phyloP scores from a whole-genome alignment of 2,797 vertebrate species.

The Okamejei kenojei region DNA sequence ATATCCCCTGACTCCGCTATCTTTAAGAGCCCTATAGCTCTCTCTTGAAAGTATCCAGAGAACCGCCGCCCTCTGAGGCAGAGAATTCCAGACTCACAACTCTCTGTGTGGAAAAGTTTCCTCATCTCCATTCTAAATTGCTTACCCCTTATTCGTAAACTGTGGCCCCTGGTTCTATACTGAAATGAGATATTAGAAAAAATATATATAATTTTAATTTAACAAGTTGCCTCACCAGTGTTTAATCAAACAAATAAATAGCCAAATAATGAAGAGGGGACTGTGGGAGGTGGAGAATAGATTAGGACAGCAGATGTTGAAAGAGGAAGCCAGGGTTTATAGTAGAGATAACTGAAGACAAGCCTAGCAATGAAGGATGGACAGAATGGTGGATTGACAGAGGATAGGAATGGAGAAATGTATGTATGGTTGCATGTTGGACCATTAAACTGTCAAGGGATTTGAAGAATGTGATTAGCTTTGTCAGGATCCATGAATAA shows the following conservation, averaged over 20 bases:
- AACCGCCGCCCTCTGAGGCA: no score
- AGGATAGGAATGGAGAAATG: not conserved
- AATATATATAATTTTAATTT: not conserved
- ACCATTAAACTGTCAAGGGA: not conserved
- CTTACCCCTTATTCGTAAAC: no score
- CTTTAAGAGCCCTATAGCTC: no score
- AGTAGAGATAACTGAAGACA: not conserved
- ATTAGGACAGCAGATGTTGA: not conserved
- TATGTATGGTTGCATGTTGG: not conserved
- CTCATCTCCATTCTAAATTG: no score
- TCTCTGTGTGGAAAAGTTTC: no score
- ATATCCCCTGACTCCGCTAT: no score
- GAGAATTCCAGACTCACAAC: no score
- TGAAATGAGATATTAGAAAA: no score
- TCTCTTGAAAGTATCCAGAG: no score
- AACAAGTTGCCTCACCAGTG: not conserved
- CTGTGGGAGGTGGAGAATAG: not conserved
- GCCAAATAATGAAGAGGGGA: not conserved
- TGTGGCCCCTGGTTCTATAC: no score
- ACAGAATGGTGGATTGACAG: not conserved
- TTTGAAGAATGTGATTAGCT: not conserved
- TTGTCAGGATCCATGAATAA: no score
- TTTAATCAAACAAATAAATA: not conserved
- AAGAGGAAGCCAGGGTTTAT: not conserved
- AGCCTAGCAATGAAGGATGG: not conserved